Conservation (phyloP, 2,113 vertebrate species). For the Zapus hudsonius region DNA sequence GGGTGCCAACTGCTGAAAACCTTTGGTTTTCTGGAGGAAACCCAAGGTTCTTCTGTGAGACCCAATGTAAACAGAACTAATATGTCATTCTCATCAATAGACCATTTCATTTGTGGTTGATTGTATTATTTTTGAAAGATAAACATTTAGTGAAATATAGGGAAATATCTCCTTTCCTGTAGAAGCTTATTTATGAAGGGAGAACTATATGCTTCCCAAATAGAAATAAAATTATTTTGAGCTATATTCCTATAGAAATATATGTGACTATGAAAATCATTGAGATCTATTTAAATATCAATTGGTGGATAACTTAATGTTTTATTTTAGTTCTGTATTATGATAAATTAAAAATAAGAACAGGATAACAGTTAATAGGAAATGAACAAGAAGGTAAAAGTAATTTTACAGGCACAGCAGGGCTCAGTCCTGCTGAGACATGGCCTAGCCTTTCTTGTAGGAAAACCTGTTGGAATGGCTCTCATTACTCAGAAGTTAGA, state of each 20-base stretch:
- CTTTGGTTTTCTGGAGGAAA: background rate
- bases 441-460: fast-evolving
- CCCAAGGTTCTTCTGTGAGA: background rate
- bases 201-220: background rate
- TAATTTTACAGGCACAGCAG: background rate
- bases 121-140: background rate
- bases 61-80: background rate
- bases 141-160: background rate
- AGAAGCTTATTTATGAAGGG: background rate
- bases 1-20: background rate
- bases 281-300: background rate
- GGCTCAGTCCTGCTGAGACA: no score
- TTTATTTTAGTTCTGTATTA: background rate
- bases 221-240: conserved; percentile 10
- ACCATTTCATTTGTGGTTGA: background rate
- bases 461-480: background rate
- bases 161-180: background rate
- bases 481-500: background rate
- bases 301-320: background rate
- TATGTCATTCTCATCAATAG: background rate
- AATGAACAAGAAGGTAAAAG: background rate
- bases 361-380: background rate
- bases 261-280: background rate
- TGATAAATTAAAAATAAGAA: background rate
- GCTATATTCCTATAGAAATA: background rate